Evolutionary conservation across 2,888 invertebrate genomes (phyloP), one percentile per base, ranked within the genome.

Genomic region (Euzetes globulus): DNA sequence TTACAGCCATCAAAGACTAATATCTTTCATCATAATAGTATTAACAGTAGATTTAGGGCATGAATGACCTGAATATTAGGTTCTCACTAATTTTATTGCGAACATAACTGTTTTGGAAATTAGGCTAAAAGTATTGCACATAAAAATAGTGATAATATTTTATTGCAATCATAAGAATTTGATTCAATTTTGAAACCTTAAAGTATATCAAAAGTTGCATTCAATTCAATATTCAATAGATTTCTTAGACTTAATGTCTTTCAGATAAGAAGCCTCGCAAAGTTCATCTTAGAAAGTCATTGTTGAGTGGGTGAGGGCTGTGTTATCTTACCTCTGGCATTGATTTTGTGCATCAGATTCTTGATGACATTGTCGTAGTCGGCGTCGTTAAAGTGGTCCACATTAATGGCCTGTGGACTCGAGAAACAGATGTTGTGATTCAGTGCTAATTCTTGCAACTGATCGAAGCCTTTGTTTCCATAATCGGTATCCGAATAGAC

Each of bases 401-500:
- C 82, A 76, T 84, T 83, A 75, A 85, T 83, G 71, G 83, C 82
- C 74, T 84, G 83, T 0, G 84, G 84, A 0, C 82, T 81, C 50
- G 85, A 85, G 79, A 86, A 85, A 80, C 87, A 87, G 47, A 86
- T 83, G n/a, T 83, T 83, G 78, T 84, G 83, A 45, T 82, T 80
- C 11, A 77, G 80, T 0, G 85, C 84, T 55, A 84, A 78, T 1
- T 77, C 79, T 50, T 81, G 80, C 52, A 86, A 80, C 45, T 83
- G 84, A 77, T 85, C 84, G 78, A 84, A 85, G 1, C 86, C 86
- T 76, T 84, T 84, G 75, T 83, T 82, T 0, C 86, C 86, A 78
- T 87, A 87, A 78, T 86, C 86, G n/a, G 85, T 84, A 79, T 86
- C 85, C 50, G 85, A 85, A 79, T 86, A 86, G 4, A 87, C 84